Base-by-base conservation (phyloP, 2,113 vertebrate genomes). In the Kryptolebias marmoratus region DNA sequence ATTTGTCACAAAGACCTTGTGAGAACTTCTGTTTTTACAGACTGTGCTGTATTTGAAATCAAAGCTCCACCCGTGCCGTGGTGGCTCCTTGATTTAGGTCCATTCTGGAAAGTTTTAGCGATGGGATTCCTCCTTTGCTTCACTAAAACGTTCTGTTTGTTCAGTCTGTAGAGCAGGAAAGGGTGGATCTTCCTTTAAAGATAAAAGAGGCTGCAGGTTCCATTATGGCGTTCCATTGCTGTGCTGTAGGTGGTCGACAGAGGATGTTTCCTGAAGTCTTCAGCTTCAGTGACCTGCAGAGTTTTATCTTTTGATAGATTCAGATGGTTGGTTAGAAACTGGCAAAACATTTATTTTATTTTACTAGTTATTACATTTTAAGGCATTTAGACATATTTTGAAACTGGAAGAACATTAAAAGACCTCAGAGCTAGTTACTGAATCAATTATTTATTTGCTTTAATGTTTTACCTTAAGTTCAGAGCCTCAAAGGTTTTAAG, bases 101-200 rank as follows among this genome's bases (percentile, higher is more conserved):
- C 28, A 54, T 71, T 71, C 22, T 31, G 54, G 52, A 13, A 58
- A 65, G 65, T 16, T 32, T 45, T 10, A 49, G 1, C 6, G 0
- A 66, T 54, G 45, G 50, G 60, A 69, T 79, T 54, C 48, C 57
- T 72, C 22, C 58, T 58, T 52, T 45, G 72, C 56, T 64, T 79
- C 64, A 44, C 56, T 47, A 4, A 71, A 81, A 54, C n/a, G 2
- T 36, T 52, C 48, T 80, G 58, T 89, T 89, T 84, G 73, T 71
- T 81, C 85, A 86, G 78, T 56, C 50, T 82, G 77, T 65, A 64
- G 65, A 71, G 55, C 89, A 89, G 91, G 91, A 92, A 92, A 86
- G 82, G 90, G 83, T 87, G 89, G 85, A 49, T 75, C 81, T 90
- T 90, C 87, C 86, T 79, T 71, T 81, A 31, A 14, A 82, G 83